Conservation (phyloP, 2,113 vertebrate genomes). For the Saiga tatarica region DNA sequence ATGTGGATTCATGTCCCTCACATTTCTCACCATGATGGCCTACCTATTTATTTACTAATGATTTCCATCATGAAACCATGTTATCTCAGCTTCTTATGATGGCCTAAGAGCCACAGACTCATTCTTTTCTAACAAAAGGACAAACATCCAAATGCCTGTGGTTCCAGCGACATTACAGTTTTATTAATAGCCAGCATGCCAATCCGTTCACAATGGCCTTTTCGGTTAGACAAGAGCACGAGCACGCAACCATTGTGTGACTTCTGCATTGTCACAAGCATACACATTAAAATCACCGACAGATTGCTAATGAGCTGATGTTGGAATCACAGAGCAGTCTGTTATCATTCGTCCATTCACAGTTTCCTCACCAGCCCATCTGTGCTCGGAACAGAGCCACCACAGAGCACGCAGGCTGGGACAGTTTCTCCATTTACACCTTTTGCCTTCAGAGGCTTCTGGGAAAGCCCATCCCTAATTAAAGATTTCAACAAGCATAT, state of each 20-base stretch:
- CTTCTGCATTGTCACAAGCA: conserved; percentile 80
- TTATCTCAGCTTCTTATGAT: conserved; percentile 10
- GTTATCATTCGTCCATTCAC: conserved; percentile 89
- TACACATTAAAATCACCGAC: conserved; percentile 86
- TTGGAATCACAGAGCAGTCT: conserved; percentile 84
- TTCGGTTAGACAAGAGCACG: conserved; percentile 62
- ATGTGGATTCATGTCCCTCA: background rate
- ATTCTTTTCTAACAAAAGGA: conserved; percentile 4
- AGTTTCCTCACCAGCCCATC: conserved; percentile 88
- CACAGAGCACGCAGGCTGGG: conserved; percentile 69
- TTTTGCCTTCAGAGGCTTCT: conserved; percentile 81
- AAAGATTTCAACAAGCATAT: conserved; percentile 89
- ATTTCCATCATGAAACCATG: conserved; percentile 22
- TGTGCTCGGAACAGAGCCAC: conserved; percentile 74
- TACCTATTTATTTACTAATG: conserved; percentile 26
- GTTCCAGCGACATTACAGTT: background rate
- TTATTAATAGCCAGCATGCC: background rate
- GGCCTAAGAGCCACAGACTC: conserved; percentile 2
- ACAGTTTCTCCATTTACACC: conserved; percentile 83
- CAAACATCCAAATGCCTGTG: background rate
- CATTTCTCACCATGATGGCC: background rate
- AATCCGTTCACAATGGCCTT: conserved; percentile 54
- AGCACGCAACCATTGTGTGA: conserved; percentile 46
- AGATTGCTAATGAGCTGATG: conserved; percentile 91
- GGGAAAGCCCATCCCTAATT: conserved; percentile 87